Percentiles rank a stretch among this genome's conserved stretches.
phyloP scores from a whole-genome alignment of 1,140 invertebrate genomes.

The Catajapyx aquilonaris region DNA sequence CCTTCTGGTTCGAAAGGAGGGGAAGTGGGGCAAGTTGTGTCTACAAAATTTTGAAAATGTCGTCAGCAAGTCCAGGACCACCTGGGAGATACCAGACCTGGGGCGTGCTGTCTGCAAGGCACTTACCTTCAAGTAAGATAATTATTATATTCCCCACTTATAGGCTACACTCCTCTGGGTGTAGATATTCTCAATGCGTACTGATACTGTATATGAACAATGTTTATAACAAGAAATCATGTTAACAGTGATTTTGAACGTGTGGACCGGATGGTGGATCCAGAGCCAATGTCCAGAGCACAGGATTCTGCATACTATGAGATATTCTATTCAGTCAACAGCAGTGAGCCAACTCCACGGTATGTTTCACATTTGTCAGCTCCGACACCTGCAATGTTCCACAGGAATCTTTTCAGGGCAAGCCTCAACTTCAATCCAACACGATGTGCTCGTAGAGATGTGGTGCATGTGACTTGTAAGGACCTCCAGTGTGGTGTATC shows the following conservation, averaged over 20 bases:
- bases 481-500: conserved; percentile 49
- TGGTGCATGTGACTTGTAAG: conserved; percentile 42
- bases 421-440: conserved; percentile 39
- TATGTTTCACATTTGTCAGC: background rate
- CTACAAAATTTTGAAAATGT: conserved; percentile 38
- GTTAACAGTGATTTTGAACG: conserved; percentile 27
- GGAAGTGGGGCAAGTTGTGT: conserved; percentile 58
- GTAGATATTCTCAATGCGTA: no score
- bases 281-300: conserved; percentile 7
- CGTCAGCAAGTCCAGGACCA: conserved; percentile 25
- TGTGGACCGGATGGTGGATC: conserved; percentile 26
- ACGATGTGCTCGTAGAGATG: conserved; percentile 33
- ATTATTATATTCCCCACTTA: conserved; percentile 1
- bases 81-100: conserved; percentile 42
- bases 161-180: background rate
- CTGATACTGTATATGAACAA: background rate
- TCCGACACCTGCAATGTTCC: conserved; percentile 3
- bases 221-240: conserved; percentile 5
- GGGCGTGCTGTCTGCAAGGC: conserved; percentile 52
- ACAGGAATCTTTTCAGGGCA: no score
- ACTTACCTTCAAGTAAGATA: conserved; percentile 47
- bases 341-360: conserved; percentile 1
- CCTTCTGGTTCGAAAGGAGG: conserved; percentile 47
- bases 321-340: conserved; percentile 9
- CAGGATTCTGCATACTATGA: conserved; percentile 15